A percentile compares a stretch with the other conserved stretches of the same genome.
These are phyloP conservation scores for Amazona vittata DNA, from an alignment of 2,113 vertebrate species.

Conservation along the genomic window DNA sequence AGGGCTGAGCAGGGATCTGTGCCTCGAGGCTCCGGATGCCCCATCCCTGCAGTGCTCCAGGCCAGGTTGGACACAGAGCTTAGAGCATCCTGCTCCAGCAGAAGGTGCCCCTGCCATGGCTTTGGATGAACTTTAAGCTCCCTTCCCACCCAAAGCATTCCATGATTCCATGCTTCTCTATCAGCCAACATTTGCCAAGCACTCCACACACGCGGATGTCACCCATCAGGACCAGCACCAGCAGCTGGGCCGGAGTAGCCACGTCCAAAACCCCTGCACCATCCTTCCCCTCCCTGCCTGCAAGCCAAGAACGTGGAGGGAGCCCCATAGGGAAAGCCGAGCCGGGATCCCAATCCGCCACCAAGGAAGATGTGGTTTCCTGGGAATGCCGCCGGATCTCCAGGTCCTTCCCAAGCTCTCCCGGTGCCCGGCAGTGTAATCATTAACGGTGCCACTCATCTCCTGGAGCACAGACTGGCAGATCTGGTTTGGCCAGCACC, in stretches of 20 bases:
- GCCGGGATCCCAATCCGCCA: neutral
- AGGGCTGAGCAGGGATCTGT: neutral
- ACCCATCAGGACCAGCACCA: no score
- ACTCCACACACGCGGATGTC: fast-evolving
- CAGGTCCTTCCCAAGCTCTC: neutral
- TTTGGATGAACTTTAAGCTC: neutral
- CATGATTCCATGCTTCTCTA: neutral
- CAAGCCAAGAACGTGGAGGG: neutral
- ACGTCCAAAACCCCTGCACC: fast-evolving
- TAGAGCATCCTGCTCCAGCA: neutral
- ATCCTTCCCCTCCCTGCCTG: neutral
- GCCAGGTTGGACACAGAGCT: neutral
- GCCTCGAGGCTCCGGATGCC: neutral
- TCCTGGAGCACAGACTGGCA: neutral
- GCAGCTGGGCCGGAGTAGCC: neutral
- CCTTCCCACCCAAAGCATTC: neutral
- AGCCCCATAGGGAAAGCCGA: fast-evolving
- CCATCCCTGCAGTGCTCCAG: neutral
- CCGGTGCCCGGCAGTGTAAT: neutral
- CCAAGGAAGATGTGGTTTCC: neutral
- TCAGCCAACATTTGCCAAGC: neutral
- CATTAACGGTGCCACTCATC: neutral
- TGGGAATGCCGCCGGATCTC: neutral
- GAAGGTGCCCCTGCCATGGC: neutral
- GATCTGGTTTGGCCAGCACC: neutral